A percentile compares a stretch with the other conserved stretches of the same genome.
Conservation (phyloP, 2,113 vertebrate species). For the Sclerurus mexicanus region DNA sequence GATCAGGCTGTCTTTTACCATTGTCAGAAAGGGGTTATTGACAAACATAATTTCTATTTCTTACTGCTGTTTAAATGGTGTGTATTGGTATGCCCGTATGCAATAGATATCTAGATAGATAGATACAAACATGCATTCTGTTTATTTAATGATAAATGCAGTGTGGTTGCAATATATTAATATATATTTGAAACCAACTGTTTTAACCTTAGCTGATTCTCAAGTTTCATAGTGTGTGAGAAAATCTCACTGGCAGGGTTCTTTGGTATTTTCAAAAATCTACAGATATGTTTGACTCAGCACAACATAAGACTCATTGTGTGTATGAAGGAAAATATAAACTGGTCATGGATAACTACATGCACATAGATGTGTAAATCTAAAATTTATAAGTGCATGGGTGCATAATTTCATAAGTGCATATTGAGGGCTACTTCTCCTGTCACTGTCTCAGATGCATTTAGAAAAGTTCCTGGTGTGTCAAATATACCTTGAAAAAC, state of each 20-base stretch:
- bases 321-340: rapidly evolving
- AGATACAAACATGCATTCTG: neutral
- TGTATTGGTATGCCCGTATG: neutral
- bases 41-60: neutral
- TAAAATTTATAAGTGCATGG: neutral
- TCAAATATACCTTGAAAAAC: neutral
- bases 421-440: neutral
- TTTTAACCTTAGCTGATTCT: neutral
- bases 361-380: neutral
- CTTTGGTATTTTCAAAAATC: neutral
- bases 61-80: neutral
- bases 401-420: neutral
- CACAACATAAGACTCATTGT: neutral
- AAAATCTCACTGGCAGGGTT: neutral
- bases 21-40: neutral
- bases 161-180: neutral
- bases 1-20: neutral
- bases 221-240: neutral
- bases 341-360: neutral
- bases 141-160: neutral
- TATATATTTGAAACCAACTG: neutral
- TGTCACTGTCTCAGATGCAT: neutral
- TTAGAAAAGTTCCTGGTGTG: neutral
- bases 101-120: neutral
- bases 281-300: neutral